Evolutionary conservation across 2,888 invertebrate genomes (phyloP), one percentile per base, ranked within the genome.

Genomic region (Hyposoter dolosus): DNA sequence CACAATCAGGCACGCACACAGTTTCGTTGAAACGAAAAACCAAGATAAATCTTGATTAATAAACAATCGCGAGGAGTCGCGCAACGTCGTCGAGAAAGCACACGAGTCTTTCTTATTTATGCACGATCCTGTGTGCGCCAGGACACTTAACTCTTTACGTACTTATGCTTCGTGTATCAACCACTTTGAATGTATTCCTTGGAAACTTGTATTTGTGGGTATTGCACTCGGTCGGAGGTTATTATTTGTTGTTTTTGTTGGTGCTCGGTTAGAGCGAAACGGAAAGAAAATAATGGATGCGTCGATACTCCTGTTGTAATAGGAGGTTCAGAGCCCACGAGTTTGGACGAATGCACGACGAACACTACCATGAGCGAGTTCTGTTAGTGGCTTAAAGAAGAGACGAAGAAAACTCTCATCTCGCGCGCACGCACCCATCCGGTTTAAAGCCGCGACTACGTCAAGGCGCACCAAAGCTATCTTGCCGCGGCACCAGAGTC

Each of bases 401-500:
- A 72, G 84, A 56, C 72, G 56, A 83, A 69, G 68, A 43, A 53
- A 28, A 43, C n/a, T 68, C 68, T 69, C 71, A 43, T 72, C 83
- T 77, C 85, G 83, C 87, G 80, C 86, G 66, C 86, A 86, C 87
- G 85, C 87, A 86, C 83, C 83, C 84, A 85, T 82, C 82, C 82
- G 82, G 82, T 78, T 79, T 82, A 84, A 84, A 83, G 84, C 86
- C 69, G 85, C 50, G 80, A 84, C 84, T 80, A 82, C 75, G 80
- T 76, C 40, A 65, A 85, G 74, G 75, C 78, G 83, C 75, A 94
- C 83, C 69, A 83, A 84, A 69, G 94, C 95, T 95, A 95, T 95
- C 87, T 84, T 94, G 95, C 95, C 95, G 95, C 95, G 95, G 95
- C 94, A 94, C 95, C 84, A 88, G 89, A 89, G 87, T 88, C 90